A percentile compares a stretch with the other conserved stretches of the same genome.
These are phyloP conservation scores for Drosophila obscura DNA, from an alignment of 1,140 invertebrate genomes.

Conservation along the genomic window DNA sequence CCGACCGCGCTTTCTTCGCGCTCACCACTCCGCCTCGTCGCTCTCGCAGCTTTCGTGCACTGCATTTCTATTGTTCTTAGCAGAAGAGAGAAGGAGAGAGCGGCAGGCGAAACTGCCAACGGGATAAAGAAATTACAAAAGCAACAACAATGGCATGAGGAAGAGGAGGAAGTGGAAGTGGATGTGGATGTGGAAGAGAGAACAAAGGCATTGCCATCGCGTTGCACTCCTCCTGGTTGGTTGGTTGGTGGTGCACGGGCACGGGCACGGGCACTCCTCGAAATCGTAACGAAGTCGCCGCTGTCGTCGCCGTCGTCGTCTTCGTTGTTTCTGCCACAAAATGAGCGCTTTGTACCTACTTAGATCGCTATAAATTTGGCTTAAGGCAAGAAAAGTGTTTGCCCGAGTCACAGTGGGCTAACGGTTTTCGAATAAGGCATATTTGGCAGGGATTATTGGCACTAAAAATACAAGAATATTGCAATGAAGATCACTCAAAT, in stretches of 20 bases:
- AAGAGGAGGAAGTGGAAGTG: not conserved
- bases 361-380: constrained; percentile 82
- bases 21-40: constrained; percentile 18
- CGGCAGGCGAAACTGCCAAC: constrained; percentile 41
- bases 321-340: constrained; percentile 69
- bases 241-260: constrained; percentile 26
- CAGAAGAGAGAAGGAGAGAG: constrained; percentile 40
- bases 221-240: constrained; percentile 59
- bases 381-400: constrained; percentile 82
- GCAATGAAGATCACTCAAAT: too few species aligned
- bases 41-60: constrained; percentile 60
- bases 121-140: constrained; percentile 54
- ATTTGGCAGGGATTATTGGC: too few species aligned
- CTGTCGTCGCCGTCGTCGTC: constrained; percentile 28
- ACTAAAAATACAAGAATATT: too few species aligned
- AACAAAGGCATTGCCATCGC: constrained; percentile 25
- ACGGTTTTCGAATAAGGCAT: too few species aligned
- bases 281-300: constrained; percentile 70
- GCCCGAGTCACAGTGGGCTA: constrained; percentile 58
- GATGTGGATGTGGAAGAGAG: constrained; percentile 33
- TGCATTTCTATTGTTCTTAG: constrained; percentile 80
- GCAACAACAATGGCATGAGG: constrained; percentile 37
- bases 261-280: constrained; percentile 62
- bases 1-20: constrained; percentile 30
- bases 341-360: constrained; percentile 82